Base-by-base conservation (phyloP, 2,888 invertebrate genomes). In the Chloromyia formosa region DNA sequence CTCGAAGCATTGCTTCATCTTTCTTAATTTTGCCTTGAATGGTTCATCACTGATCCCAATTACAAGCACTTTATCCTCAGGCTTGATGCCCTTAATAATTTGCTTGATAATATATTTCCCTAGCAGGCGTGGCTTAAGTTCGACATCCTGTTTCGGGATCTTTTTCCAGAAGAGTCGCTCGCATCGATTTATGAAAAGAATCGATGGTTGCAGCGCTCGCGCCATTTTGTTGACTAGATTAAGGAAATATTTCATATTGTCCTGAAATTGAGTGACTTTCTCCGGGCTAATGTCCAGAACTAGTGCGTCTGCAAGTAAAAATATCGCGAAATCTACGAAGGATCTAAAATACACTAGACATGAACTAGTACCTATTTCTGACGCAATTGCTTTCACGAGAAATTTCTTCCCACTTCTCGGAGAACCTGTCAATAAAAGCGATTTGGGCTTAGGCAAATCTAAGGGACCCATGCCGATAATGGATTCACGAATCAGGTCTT, bases 331-430 rank as follows among this genome's bases (percentile, higher is more conserved):
- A n/a, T n/a, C n/a, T n/a, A n/a, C n/a, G 9, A 45, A 16, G 56
- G 56, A n/a, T 45, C 45, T 14, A 1, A 45, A 14, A 18, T 73
- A 62, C 23, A 74, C 81, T n/a, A n/a, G n/a, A n/a, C n/a, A n/a
- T n/a, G n/a, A n/a, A n/a, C n/a, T n/a, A n/a, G n/a, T n/a, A 81
- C 85, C 83, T 1, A 90, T 86, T 83, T 92, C 92, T 1, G 89
- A 89, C 78, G 92, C 92, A 61, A 94, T 87, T 0, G 92, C 91
- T 78, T 92, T 87, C 0, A 90, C 90, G 20, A 94, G 82, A 78
- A 91, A 86, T 78, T 88, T 88, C 82, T 94, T 93, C 0, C 93
- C 94, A 78, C 87, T 87, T 62, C 88, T 88, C 0, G 87, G 82
- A 0, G 92, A 90, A 0, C 94, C 94, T 73, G 88, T 88, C 40